These are phyloP conservation scores for Cryptoleucopteryx plumbea DNA, from an alignment of 2,113 vertebrate species.

Conservation along the genomic window DNA sequence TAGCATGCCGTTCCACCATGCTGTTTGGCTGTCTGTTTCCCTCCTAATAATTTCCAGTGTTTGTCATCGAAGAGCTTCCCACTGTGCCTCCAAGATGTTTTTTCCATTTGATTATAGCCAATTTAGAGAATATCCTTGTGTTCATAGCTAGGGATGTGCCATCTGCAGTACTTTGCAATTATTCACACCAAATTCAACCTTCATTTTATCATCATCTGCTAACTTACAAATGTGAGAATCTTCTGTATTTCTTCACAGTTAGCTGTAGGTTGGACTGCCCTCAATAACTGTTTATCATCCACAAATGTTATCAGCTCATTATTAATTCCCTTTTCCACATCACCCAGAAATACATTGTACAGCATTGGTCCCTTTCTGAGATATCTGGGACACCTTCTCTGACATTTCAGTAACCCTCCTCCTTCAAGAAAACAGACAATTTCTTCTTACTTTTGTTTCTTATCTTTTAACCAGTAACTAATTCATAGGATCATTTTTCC, in stretches of 20 bases:
- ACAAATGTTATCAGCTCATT: neutral
- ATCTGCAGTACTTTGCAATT: constrained; percentile 9
- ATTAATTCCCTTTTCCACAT: neutral
- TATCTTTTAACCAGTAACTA: neutral
- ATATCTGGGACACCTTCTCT: neutral
- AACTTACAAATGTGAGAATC: neutral
- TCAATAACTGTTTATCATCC: neutral
- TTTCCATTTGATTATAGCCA: neutral
- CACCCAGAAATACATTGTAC: neutral
- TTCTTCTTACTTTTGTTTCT: neutral
- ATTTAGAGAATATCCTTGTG: neutral
- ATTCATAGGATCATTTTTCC: neutral
- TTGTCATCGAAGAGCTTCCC: neutral
- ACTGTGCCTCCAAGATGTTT: neutral
- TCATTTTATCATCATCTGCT: neutral
- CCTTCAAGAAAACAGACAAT: neutral
- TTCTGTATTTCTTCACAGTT: neutral
- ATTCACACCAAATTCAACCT: neutral
- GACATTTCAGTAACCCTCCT: neutral
- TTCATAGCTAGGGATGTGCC: neutral
- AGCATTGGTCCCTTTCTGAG: neutral
- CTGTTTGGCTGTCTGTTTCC: neutral
- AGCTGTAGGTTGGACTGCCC: neutral
- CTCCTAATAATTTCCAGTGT: neutral
- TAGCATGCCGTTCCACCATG: neutral